Conservation (phyloP, 2,797 vertebrate species). For the Ara ararauna region DNA sequence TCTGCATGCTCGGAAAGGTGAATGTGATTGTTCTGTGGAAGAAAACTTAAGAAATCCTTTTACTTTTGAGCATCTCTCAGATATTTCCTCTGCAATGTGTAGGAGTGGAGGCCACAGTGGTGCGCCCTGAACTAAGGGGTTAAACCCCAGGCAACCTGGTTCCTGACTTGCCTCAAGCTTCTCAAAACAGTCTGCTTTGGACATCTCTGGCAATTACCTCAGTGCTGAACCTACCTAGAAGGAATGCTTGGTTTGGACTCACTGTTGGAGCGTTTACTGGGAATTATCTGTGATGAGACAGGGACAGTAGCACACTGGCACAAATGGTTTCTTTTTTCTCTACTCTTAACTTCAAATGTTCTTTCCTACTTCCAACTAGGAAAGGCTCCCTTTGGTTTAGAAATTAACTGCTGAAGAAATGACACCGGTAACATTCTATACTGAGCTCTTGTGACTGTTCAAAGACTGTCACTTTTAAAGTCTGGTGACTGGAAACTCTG, state of each 20-base stretch:
- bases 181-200: background rate
- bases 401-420: background rate
- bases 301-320: background rate
- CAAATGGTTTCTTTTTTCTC: background rate
- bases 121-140: background rate
- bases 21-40: background rate
- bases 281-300: background rate
- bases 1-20: background rate
- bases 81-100: accelerated
- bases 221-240: background rate
- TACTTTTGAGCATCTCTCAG: background rate
- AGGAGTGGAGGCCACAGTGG: background rate
- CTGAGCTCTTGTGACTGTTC: background rate
- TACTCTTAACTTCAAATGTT: background rate
- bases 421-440: background rate
- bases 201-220: background rate
- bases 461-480: background rate
- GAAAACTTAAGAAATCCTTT: background rate
- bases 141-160: background rate
- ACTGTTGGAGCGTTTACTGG: background rate
- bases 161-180: background rate
- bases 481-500: background rate
- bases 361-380: background rate
- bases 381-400: background rate
- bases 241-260: background rate